Base-by-base conservation (phyloP, 1,140 invertebrate species). In the Charaxes varanes region DNA sequence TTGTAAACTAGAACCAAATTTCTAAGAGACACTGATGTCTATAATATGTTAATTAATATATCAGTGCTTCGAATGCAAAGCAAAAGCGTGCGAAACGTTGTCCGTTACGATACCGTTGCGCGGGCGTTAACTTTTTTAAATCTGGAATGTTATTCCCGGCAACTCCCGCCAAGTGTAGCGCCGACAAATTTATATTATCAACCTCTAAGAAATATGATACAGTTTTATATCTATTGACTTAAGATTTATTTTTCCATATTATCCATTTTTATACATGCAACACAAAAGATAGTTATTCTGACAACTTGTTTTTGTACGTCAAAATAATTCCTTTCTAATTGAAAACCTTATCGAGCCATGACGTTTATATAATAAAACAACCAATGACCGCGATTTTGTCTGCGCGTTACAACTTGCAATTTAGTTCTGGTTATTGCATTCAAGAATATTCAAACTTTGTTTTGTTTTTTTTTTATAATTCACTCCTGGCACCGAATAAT, bases 71-170 rank as follows among this genome's bases (percentile, higher is more conserved):
- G 28, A 10, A 31, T 31, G 28, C 28, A 59, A 69, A 69, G 28
- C 28, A 59, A 69, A 69, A 69, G 67, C 62, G 67, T 64, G 67
- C 67, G 62, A 71, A 71, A 60, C 28, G 36, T 30, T 5, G 60
- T 60, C 67, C 48, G 67, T 71, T 71, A 63, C 30, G 22, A 41
- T 71, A 68, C 67, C 67, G 67, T 71, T 69, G 57, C 47, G 55
- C 44, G 58, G 54, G 46, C 62, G 59, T 65, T 62, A 47, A 49
- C 35, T 45, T 60, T 71, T n/a, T 68, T 46, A 63, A 71, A 71
- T 71, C 67, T 68, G 66, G 62, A 64, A 66, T 69, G 47, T 55
- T 46, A 59, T 43, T 41, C 43, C 49, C 32, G 22, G 10, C 22
- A 31, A 42, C 57, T 61, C 59, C 53, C 59, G 54, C 53, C 44